Evolutionary conservation across 2,113 vertebrate species (phyloP).

Genomic region (Cichladusa arquata): DNA sequence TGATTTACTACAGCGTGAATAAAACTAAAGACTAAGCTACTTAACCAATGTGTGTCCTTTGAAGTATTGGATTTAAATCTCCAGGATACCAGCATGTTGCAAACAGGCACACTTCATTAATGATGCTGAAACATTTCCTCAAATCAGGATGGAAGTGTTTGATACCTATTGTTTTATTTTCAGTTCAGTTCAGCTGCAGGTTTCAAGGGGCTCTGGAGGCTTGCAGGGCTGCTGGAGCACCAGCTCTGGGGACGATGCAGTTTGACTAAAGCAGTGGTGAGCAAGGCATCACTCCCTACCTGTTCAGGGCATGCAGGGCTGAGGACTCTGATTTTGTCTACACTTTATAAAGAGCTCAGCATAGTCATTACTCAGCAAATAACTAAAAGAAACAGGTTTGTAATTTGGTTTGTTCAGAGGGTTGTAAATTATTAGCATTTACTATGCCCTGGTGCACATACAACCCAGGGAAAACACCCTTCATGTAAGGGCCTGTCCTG

Average conservation of each 20-base stretch:
- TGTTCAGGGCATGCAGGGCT: neutral
- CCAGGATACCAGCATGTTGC: neutral
- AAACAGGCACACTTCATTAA: neutral
- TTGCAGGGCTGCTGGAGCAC: neutral
- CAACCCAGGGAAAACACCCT: neutral
- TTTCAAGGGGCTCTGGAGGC: neutral
- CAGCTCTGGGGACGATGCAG: neutral
- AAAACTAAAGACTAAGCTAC: slow-evolving; percentile 20
- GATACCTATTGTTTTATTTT: neutral
- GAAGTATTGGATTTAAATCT: neutral
- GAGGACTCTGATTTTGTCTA: neutral
- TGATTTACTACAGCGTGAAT: neutral
- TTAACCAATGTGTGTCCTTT: neutral
- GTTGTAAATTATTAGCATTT: neutral
- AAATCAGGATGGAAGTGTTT: neutral
- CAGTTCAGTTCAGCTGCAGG: neutral
- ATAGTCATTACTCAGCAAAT: slow-evolving; percentile 14
- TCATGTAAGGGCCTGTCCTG: slow-evolving; percentile 33
- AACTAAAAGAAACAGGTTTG: neutral
- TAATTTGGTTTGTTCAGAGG: neutral
- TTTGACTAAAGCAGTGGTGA: neutral
- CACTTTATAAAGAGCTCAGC: neutral
- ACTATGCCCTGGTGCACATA: neutral
- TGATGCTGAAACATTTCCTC: neutral
- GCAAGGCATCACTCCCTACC: neutral